Evolutionary conservation across 2,113 vertebrate genomes (phyloP).

Genomic region (Peromyscus leucopus): DNA sequence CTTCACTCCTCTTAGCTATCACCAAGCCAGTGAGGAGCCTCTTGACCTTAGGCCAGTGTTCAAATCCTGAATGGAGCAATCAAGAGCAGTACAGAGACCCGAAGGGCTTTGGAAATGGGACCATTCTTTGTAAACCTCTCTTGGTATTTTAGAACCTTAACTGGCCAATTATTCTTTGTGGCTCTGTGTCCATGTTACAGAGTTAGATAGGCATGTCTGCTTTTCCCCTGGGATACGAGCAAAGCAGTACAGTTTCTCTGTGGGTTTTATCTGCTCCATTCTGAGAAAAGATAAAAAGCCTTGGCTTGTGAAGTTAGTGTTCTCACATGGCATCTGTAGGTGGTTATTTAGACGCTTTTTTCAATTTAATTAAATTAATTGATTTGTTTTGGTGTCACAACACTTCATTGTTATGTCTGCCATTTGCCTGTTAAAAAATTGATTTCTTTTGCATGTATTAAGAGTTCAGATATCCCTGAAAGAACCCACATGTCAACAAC

Average conservation of each 20-base stretch:
- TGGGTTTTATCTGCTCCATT: slow-evolving; percentile 53
- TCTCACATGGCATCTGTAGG: neutral
- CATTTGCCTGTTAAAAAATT: neutral
- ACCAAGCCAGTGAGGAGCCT: neutral
- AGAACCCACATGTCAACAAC: neutral
- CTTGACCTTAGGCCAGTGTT: neutral
- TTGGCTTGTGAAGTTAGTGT: neutral
- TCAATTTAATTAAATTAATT: neutral
- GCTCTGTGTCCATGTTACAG: neutral
- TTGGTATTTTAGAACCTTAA: neutral
- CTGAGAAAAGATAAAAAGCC: slow-evolving; percentile 37
- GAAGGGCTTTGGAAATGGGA: neutral
- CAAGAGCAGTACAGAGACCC: neutral
- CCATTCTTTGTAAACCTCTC: neutral
- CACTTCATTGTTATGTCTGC: neutral
- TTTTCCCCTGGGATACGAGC: neutral
- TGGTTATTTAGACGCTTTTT: neutral
- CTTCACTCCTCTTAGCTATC: neutral
- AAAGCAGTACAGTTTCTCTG: neutral
- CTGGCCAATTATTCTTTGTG: neutral
- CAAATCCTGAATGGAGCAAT: neutral
- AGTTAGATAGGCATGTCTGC: neutral
- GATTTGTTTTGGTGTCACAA: neutral
- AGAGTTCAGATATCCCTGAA: neutral
- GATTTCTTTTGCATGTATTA: neutral